Evolutionary conservation across 2,113 vertebrate species (phyloP).

Genomic region (Gambusia affinis): DNA sequence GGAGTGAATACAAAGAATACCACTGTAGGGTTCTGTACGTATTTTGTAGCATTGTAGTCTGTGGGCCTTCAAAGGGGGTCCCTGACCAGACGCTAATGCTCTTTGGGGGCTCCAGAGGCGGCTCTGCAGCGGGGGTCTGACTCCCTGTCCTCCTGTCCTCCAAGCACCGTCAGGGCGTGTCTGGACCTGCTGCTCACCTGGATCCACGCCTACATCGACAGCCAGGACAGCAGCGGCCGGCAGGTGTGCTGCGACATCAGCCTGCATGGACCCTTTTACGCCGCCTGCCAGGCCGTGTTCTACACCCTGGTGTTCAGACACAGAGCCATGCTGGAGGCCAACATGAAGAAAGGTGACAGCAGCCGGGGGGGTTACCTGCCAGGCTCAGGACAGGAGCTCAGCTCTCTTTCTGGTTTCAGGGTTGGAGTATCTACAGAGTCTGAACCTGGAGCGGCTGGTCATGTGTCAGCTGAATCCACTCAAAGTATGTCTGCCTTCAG

Average conservation of each 20-base stretch:
- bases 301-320: slow-evolving; percentile 92
- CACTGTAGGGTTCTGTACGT: too few species aligned
- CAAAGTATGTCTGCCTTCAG: slow-evolving; percentile 91
- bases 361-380: too few species aligned
- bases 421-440: slow-evolving; percentile 88
- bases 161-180: slow-evolving; percentile 91
- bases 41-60: too few species aligned
- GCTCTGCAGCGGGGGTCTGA: not conserved
- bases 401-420: slow-evolving; percentile 71
- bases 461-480: slow-evolving; percentile 97
- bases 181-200: slow-evolving; percentile 91
- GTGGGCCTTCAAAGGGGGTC: too few species aligned
- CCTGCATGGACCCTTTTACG: slow-evolving; percentile 93
- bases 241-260: slow-evolving; percentile 87
- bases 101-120: too few species aligned
- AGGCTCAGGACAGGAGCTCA: too few species aligned
- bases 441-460: slow-evolving; percentile 95
- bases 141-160: not conserved
- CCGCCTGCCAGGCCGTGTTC: slow-evolving; percentile 91
- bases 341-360: slow-evolving; percentile 87
- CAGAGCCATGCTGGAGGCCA: slow-evolving; percentile 86
- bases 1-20: too few species aligned
- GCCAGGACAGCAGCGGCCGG: slow-evolving; percentile 84
- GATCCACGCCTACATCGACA: slow-evolving; percentile 92
- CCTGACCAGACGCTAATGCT: too few species aligned